Base-by-base conservation (phyloP, 2,888 invertebrate species). In the Andrena trimmerana region DNA sequence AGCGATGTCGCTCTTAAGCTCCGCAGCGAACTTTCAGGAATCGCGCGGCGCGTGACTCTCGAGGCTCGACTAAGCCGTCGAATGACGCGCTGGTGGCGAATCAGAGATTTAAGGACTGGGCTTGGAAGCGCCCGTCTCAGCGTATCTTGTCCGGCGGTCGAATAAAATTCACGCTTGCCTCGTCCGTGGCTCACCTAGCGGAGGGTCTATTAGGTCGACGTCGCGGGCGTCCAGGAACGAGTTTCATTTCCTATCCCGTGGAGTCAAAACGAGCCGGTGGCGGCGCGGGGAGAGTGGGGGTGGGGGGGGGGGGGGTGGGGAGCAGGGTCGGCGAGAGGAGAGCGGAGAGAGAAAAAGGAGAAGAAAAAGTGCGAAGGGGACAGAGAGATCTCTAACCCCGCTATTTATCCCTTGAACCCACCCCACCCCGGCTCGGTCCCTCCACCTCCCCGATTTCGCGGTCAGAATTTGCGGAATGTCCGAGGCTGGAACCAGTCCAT, bases 381-480 rank as follows among this genome's bases (percentile, higher is more conserved):
- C 48, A 33, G 63, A 69, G 65, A 77, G 67, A 74, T 74, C 80
- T 83, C 88, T 88, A 85, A 87, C 86, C 84, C 88, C 86, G 88
- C 88, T 89, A 89, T 91, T 90, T 90, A 90, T 91, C 90, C 90
- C 87, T 84, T 69, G 85, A 75, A 81, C 82, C 69, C 79, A 66
- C 78, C 76, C 60, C 75, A 63, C 60, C 42, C 80, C 33, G 76
- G 68, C 42, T 42, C 72, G 42, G 67, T 69, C 73, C 82, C 89
- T 87, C 85, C 86, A 85, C 78, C 83, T 78, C 86, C 90, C 92
- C 90, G 92, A 92, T 92, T 93, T 93, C 90, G 91, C 89, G 90
- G 87, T 86, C 91, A 93, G 92, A 93, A 93, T 93, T 93, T 93
- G 92, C 91, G 93, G 93, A 93, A 93, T 93, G 93, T 91, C 90